These are phyloP conservation scores for Oeneis ivallda DNA, from an alignment of 2,888 invertebrate genomes.

Conservation along the genomic window DNA sequence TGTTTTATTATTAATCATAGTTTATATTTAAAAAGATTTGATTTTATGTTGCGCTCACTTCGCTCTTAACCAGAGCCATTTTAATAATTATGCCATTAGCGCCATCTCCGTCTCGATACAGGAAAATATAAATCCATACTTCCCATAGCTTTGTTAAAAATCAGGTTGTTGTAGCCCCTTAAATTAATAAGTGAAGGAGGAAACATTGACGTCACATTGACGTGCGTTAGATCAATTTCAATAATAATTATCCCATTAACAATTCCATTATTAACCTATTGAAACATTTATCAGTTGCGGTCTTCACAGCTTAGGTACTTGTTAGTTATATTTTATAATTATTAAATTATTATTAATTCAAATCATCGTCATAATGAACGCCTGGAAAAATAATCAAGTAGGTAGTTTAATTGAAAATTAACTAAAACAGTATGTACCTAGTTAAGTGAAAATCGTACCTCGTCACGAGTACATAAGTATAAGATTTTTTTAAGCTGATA, in stretches of 20 bases:
- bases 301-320: neutral
- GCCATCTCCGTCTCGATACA: too few species aligned
- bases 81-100: too few species aligned
- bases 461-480: too few species aligned
- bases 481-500: too few species aligned
- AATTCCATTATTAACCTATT: slow-evolving; percentile 17
- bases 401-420: neutral
- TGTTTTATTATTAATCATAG: too few species aligned
- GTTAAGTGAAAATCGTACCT: too few species aligned
- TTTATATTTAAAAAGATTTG: too few species aligned
- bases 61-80: too few species aligned
- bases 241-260: slow-evolving; percentile 13
- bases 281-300: slow-evolving; percentile 16
- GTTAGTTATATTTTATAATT: neutral
- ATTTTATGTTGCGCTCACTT: too few species aligned
- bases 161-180: neutral
- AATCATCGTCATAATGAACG: neutral
- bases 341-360: neutral
- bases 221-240: slow-evolving; percentile 12
- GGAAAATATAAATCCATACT: too few species aligned
- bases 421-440: too few species aligned
- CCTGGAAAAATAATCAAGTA: neutral
- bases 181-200: slow-evolving; percentile 1
- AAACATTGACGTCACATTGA: slow-evolving; percentile 24
- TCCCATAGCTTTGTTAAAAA: too few species aligned